phyloP scores from a whole-genome alignment of 2,113 vertebrate species.

The Laticauda colubrina region DNA sequence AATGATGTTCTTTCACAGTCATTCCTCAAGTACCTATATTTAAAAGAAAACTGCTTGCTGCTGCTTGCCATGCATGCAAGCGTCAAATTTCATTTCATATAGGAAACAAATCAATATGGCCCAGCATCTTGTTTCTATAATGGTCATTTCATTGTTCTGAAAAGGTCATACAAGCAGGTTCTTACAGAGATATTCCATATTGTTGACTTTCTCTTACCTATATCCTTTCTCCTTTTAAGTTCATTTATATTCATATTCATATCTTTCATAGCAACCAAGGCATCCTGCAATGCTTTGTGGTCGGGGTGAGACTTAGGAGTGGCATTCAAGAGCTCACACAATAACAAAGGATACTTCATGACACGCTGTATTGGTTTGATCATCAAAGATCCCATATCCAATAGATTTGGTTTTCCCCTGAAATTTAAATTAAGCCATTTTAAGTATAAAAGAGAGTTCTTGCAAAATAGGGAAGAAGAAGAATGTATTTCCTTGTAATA shows the following conservation, averaged over 20 bases:
- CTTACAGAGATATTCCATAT: neutral
- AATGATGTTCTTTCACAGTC: neutral
- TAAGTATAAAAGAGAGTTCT: neutral
- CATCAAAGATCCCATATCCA: constrained; percentile 92
- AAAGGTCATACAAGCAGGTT: neutral
- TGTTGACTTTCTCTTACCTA: constrained; percentile 74
- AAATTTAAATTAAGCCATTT: constrained; percentile 37
- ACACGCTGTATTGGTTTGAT: constrained; percentile 96
- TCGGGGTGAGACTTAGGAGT: constrained; percentile 90
- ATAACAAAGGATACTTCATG: constrained; percentile 93
- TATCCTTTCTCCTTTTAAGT: constrained; percentile 91
- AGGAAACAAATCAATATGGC: neutral
- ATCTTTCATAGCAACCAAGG: constrained; percentile 79
- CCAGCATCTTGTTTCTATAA: neutral
- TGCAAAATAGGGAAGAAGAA: neutral
- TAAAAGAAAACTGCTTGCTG: neutral
- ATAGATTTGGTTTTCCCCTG: constrained; percentile 88
- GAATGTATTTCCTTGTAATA: constrained; percentile 25
- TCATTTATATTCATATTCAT: constrained; percentile 95
- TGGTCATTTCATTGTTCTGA: neutral
- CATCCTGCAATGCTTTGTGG: constrained; percentile 74
- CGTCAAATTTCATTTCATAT: neutral
- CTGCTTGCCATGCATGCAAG: neutral
- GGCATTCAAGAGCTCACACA: constrained; percentile 85
- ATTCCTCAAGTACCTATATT: neutral